phyloP scores from a whole-genome alignment of 2,888 invertebrate species.

The Drosophila rubida region DNA sequence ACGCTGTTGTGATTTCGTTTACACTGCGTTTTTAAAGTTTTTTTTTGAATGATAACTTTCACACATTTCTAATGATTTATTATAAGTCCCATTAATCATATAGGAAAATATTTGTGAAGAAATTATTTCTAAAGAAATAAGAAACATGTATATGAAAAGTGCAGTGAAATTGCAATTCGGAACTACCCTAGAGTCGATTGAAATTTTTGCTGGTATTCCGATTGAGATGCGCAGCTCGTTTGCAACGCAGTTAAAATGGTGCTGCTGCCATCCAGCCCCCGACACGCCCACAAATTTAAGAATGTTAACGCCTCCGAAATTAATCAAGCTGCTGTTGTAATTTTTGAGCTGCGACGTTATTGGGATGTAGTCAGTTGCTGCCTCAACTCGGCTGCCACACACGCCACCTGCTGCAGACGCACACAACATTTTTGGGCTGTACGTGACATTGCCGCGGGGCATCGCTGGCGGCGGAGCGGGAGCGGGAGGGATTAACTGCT shows the following conservation, averaged over 20 bases:
- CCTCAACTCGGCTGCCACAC: slow-evolving; percentile 2
- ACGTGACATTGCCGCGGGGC: slow-evolving; percentile 57
- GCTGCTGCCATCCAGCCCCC: slow-evolving; percentile 48
- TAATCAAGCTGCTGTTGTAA: slow-evolving; percentile 79
- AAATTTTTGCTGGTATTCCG: background rate
- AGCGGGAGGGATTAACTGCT: slow-evolving; percentile 23
- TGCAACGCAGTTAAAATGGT: slow-evolving; percentile 63
- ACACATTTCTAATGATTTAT: too few species aligned
- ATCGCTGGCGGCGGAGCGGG: too few species aligned
- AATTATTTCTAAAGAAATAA: too few species aligned
- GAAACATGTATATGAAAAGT: background rate
- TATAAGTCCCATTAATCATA: too few species aligned
- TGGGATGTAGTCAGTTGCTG: slow-evolving; percentile 12
- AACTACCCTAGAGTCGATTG: background rate
- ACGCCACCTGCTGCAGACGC: slow-evolving; percentile 37
- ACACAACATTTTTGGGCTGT: slow-evolving; percentile 15
- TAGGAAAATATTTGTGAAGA: too few species aligned
- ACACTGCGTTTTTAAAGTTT: too few species aligned
- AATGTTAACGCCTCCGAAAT: slow-evolving; percentile 70
- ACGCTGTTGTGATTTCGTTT: too few species aligned
- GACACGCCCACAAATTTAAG: slow-evolving; percentile 75
- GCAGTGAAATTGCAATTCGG: background rate
- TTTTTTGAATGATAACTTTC: too few species aligned
- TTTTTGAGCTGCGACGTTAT: slow-evolving; percentile 31
- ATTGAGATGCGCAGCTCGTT: slow-evolving; percentile 31